Conservation (phyloP, 2,888 invertebrate genomes). For the Leptinotarsa peninsularis region DNA sequence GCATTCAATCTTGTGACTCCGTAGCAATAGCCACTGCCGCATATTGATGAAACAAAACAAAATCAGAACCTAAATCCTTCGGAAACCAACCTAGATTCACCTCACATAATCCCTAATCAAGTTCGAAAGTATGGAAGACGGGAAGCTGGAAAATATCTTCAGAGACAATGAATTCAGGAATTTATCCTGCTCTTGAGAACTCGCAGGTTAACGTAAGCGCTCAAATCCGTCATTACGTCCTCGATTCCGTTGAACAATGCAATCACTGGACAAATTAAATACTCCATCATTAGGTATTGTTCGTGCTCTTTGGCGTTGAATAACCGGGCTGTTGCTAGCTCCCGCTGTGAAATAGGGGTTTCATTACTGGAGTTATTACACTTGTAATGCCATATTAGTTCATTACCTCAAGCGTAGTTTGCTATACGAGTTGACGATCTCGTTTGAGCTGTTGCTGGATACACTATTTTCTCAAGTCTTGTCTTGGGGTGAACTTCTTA, state of each 20-base stretch:
- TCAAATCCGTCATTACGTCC: constrained; percentile 17
- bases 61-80: no score
- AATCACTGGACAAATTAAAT: constrained; percentile 31
- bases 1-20: no score
- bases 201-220: neutral
- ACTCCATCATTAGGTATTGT: constrained; percentile 31
- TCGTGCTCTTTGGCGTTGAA: constrained; percentile 28
- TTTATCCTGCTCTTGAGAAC: neutral
- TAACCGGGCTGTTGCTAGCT: constrained; percentile 28
- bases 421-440: neutral
- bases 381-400: constrained; percentile 5
- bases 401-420: neutral
- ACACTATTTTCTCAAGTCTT: neutral
- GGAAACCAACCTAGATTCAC: no score
- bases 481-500: no score
- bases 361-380: constrained; percentile 21
- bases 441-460: neutral
- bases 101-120: no score
- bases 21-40: no score
- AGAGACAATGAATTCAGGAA: neutral
- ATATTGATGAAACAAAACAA: no score
- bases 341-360: constrained; percentile 17
- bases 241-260: constrained; percentile 20
- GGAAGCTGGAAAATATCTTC: neutral
- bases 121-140: neutral